phyloP scores from a whole-genome alignment of 2,113 vertebrate species.

The Steatornis caripensis region DNA sequence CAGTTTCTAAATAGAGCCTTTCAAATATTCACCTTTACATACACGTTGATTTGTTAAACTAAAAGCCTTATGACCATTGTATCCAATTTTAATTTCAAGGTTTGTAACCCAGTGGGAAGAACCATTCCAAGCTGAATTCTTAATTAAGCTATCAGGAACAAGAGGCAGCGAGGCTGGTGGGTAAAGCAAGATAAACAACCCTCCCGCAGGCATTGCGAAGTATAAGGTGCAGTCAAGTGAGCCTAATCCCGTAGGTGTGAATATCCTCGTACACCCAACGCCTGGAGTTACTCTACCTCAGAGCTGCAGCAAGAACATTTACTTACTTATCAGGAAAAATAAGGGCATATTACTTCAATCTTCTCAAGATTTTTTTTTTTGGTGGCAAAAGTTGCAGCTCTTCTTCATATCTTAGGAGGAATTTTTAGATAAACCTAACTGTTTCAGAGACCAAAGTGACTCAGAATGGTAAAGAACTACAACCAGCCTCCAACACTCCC shows the following conservation, averaged over 20 bases:
- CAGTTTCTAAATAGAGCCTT: neutral
- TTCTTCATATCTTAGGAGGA: neutral
- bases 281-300: conserved; percentile 18
- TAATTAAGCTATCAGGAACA: conserved; percentile 68
- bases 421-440: neutral
- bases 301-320: neutral
- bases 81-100: conserved; percentile 61
- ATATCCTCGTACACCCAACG: conserved; percentile 35
- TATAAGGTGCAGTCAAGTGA: conserved; percentile 53
- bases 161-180: conserved; percentile 38
- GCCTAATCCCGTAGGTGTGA: conserved; percentile 63
- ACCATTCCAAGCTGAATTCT: conserved; percentile 40
- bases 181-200: conserved; percentile 48
- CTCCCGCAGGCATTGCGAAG: conserved; percentile 33
- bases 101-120: conserved; percentile 59
- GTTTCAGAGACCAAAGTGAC: neutral
- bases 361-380: neutral
- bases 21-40: conserved; percentile 32
- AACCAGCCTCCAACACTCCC: neutral
- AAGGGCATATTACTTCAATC: neutral
- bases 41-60: conserved; percentile 16
- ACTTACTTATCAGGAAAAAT: conserved; percentile 31
- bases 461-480: neutral
- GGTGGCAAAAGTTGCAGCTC: neutral
- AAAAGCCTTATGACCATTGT: conserved; percentile 35